These are phyloP conservation scores for Athene cunicularia DNA, from an alignment of 2,113 vertebrate species.

Conservation along the genomic window DNA sequence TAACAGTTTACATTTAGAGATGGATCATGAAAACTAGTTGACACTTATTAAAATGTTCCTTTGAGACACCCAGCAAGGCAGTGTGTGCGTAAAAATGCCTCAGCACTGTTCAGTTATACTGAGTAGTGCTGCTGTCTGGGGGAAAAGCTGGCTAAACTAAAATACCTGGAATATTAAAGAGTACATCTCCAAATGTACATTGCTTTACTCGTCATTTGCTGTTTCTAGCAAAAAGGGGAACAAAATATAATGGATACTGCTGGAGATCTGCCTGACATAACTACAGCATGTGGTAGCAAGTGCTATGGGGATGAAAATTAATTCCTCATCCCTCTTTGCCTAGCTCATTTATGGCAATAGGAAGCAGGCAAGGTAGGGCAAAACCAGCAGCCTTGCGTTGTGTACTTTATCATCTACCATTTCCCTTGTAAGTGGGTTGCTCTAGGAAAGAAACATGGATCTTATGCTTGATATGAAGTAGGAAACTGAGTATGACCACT, in stretches of 20 bases:
- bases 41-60: neutral
- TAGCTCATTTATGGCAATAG: neutral
- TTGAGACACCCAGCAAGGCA: neutral
- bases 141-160: neutral
- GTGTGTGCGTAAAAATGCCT: accelerated
- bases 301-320: neutral
- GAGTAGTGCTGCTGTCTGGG: neutral
- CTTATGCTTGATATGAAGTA: neutral
- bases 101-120: neutral
- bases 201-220: neutral
- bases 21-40: neutral
- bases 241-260: neutral
- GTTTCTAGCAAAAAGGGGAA: neutral
- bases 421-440: neutral
- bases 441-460: neutral
- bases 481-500: neutral
- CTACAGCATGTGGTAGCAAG: neutral
- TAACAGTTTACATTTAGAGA: neutral
- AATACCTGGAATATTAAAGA: neutral
- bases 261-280: neutral
- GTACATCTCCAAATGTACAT: neutral
- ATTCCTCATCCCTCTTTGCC: neutral
- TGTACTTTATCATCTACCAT: neutral
- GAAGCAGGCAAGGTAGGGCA: neutral
- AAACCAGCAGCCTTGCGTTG: neutral